Percentiles rank a stretch among this genome's conserved stretches.
These are phyloP conservation scores for Hyposoter dolosus DNA, from an alignment of 2,888 invertebrate species.

Conservation along the genomic window DNA sequence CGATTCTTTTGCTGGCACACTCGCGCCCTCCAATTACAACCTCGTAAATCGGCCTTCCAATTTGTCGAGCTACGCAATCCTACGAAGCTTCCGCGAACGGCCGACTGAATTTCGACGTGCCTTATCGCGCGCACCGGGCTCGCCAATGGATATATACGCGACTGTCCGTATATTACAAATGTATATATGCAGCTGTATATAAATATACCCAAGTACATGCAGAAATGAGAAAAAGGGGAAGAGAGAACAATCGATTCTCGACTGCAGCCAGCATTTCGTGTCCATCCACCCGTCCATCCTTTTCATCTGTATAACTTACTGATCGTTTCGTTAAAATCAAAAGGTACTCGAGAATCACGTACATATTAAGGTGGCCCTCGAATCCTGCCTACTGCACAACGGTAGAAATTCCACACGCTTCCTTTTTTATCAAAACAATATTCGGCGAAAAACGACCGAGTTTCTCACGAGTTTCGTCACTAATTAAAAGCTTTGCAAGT, in stretches of 20 bases:
- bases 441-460: not conserved
- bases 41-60: conserved; percentile 78
- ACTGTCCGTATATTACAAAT: conserved; percentile 50
- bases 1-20: conserved; percentile 35
- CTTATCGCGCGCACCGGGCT: conserved; percentile 72
- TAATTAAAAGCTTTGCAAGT: conserved; percentile 1
- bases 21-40: conserved; percentile 76
- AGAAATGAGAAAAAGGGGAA: conserved; percentile 17
- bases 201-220: not conserved
- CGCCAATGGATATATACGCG: conserved; percentile 34
- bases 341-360: conserved; percentile 37
- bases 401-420: conserved; percentile 2
- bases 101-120: conserved; percentile 75
- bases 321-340: conserved; percentile 60
- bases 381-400: not conserved
- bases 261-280: not conserved
- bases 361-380: conserved; percentile 11
- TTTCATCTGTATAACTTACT: conserved; percentile 39
- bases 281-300: conserved; percentile 19
- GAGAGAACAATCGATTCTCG: conserved; percentile 46
- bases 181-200: conserved; percentile 15
- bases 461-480: conserved; percentile 15
- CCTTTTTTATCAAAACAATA: not conserved
- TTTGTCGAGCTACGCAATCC: conserved; percentile 74
- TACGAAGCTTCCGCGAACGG: conserved; percentile 63